Evolutionary conservation across 2,797 vertebrate genomes (phyloP), one percentile per base, ranked within the genome.

Genomic region (Eupleurogrammus muticus): DNA sequence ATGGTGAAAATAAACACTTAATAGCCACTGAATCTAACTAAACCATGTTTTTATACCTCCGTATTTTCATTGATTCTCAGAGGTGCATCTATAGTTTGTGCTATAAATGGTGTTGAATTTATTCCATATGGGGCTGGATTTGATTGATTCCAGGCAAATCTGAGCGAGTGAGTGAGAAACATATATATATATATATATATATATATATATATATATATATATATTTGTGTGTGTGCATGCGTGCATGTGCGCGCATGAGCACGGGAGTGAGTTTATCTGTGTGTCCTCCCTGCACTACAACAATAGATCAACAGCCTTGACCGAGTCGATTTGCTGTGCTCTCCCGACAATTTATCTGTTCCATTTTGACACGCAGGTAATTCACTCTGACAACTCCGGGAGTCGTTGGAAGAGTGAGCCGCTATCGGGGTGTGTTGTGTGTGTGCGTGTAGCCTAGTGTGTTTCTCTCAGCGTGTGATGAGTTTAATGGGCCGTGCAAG

Each of bases 231-330:
- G n/a, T n/a, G n/a, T n/a, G n/a, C n/a, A n/a, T n/a, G 23, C 3
- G 35, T 11, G 40, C 23, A 23, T 19, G 19, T n/a, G 52, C 35
- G 49, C 34, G 36, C 34, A 9, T 7, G 21, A 17, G 36, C 34
- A 9, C 10, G 21, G 17, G 47, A 40, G 50, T 44, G n/a, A 34
- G 50, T 52, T n/a, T 51, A 12, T 53, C 13, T 71, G 60, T 72
- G 50, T 66, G 52, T 54, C 21, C 66, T 40, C 49, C 56, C 21
- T 68, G 62, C 53, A 75, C 56, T 73, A 83, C 87, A 85, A 86
- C 82, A 89, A 91, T 85, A 85, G 80, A 93, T 91, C 90, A 89
- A 73, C 73, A 87, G 80, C 84, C 83, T 82, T 86, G 87, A 89
- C 85, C 70, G 54, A 88, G 86, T 92, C 90, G 87, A 92, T 93